Base-by-base conservation (phyloP, 2,797 vertebrate genomes). In the Lepidocolaptes lacrymiger region DNA sequence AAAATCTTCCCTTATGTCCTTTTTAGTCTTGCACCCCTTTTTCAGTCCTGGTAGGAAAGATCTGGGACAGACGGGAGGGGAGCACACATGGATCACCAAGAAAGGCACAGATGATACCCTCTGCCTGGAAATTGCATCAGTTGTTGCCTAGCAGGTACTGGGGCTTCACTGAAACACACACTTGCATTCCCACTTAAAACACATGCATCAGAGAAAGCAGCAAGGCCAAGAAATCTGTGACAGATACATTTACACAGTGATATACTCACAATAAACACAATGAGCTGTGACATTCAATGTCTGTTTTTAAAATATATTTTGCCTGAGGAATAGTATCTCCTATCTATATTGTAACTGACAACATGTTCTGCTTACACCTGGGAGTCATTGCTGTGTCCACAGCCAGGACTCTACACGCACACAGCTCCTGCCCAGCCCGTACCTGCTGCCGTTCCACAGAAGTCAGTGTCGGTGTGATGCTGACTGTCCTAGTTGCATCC, bases 381-480 rank as follows among this genome's bases (percentile, higher is more conserved):
- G 27, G 20, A 63, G 66, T 30, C 44, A 32, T 64, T 44, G 3
- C 2, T 39, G n/a, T 17, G 41, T 20, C 36, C 59, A 22, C 59
- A 62, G 59, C 28, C 39, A 41, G 39, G 27, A 22, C 59, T 22
- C 19, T 10, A 14, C 59, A 27, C 37, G 39, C 59, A 15, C 37
- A 41, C 13, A 37, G 36, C 36, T 61, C 59, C 44, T 28, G n/a
- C 12, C 43, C 51, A n/a, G 23, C 12, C 58, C 58, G 1, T 97
- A 99, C 99, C 99, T 99, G 99, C 97, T 99, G 99, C 93, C 99
- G 98, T 96, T 99, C 99, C 84, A 98, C 96, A 2, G 98, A 97
- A 75, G 98, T 98, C 97, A 98, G 97, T 14, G 98, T 93, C 52
- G 98, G 98, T 6, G 98, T 74, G 81, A 98, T 94, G 94, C 97